A percentile compares a stretch with the other conserved stretches of the same genome.
Evolutionary conservation across 2,797 vertebrate species (phyloP).

Genomic region (Urocyon cinereoargenteus): DNA sequence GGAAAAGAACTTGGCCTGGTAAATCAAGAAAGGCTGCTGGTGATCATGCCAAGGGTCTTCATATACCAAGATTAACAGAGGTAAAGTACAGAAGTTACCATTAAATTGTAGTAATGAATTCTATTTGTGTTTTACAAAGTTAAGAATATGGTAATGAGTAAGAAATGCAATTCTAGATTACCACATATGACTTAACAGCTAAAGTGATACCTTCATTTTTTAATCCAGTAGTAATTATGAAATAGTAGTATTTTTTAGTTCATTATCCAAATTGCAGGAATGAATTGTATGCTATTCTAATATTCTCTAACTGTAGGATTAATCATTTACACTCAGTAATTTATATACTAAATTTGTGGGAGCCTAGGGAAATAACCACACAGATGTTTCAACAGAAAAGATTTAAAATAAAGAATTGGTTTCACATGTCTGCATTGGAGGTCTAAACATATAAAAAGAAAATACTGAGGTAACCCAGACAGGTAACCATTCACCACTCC

Average conservation of each 20-base stretch:
- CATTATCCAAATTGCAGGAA: slow-evolving; percentile 23
- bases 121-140: not conserved
- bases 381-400: not conserved
- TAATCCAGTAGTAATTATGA: not conserved
- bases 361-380: not conserved
- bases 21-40: slow-evolving; percentile 96
- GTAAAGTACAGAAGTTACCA: slow-evolving; percentile 83
- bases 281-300: slow-evolving; percentile 9
- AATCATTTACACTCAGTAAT: not conserved
- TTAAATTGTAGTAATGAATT: slow-evolving; percentile 33
- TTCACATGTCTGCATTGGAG: not conserved
- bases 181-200: not conserved
- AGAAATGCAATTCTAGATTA: slow-evolving; percentile 24
- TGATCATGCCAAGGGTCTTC: slow-evolving; percentile 96
- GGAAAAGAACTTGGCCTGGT: slow-evolving; percentile 96
- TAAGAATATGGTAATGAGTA: not conserved
- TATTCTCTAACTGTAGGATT: not conserved
- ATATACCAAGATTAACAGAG: slow-evolving; percentile 98
- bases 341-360: not conserved
- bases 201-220: slow-evolving; percentile 27
- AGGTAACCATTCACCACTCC: not conserved
- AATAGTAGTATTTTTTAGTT: slow-evolving; percentile 3
- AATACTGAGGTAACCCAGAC: not conserved
- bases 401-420: slow-evolving; percentile 19
- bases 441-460: not conserved